phyloP scores from a whole-genome alignment of 2,797 vertebrate species.

The Rousettus madagascariensis region DNA sequence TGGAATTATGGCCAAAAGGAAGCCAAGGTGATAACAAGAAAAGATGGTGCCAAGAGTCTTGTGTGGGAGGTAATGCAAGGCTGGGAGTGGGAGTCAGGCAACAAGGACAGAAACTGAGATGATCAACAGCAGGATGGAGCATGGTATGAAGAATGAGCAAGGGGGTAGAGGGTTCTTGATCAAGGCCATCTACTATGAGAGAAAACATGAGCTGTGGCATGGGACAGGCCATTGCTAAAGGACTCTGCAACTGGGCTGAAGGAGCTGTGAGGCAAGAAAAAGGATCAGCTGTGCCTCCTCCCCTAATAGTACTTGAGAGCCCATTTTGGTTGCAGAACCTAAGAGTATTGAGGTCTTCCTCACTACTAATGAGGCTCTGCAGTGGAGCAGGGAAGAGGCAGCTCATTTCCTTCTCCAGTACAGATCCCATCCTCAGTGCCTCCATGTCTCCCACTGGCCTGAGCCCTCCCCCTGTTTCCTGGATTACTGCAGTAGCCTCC shows the following conservation, averaged over 20 bases:
- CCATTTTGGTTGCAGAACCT: neutral
- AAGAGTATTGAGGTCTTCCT: neutral
- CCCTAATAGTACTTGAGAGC: neutral
- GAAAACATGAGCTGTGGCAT: rapidly evolving
- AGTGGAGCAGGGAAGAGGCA: neutral
- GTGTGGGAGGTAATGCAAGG: neutral
- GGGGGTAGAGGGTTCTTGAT: neutral
- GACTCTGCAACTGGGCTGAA: neutral
- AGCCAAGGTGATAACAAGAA: neutral
- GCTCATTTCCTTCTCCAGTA: neutral
- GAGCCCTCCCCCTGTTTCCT: neutral
- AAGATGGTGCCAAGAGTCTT: neutral
- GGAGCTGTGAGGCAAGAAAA: neutral
- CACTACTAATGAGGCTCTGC: neutral
- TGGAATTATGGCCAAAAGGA: neutral
- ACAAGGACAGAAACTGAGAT: neutral
- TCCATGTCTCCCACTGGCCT: neutral
- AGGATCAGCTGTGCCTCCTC: neutral
- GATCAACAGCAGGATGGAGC: neutral
- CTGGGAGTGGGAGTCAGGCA: neutral
- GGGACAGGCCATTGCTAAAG: neutral
- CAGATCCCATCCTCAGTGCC: no score
- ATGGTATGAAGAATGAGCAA: rapidly evolving
- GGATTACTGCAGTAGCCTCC: neutral
- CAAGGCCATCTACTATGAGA: neutral